Conservation (phyloP, 2,113 vertebrate genomes). For the Ranitomeya variabilis region DNA sequence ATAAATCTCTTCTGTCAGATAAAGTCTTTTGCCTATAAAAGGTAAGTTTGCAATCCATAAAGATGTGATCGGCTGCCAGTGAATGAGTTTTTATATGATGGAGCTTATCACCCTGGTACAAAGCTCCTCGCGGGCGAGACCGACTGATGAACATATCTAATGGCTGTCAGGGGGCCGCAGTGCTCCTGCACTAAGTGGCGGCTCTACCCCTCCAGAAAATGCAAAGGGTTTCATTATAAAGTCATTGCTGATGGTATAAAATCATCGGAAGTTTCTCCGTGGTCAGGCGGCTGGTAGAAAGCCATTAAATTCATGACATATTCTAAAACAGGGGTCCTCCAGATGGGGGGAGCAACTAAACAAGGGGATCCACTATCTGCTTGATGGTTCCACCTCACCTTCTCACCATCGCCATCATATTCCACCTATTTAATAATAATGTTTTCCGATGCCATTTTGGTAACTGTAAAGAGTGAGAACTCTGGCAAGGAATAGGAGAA, state of each 20-base stretch:
- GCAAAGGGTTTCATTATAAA: background rate
- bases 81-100: constrained; percentile 32
- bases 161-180: constrained; percentile 3
- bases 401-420: too few species aligned
- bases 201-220: background rate
- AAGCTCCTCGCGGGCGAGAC: constrained; percentile 17
- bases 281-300: background rate
- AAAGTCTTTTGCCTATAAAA: constrained; percentile 30
- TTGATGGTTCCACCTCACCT: background rate
- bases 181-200: background rate
- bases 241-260: background rate
- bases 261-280: background rate
- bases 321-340: background rate
- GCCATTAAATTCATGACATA: background rate
- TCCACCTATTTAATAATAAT: too few species aligned
- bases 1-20: constrained; percentile 25
- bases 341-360: background rate
- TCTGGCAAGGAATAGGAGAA: too few species aligned
- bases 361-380: background rate
- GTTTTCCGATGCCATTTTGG: too few species aligned
- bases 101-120: constrained; percentile 14
- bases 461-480: too few species aligned
- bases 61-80: constrained; percentile 17
- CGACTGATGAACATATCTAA: constrained; percentile 19
- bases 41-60: constrained; percentile 28